Evolutionary conservation across 1,140 invertebrate genomes (phyloP), one percentile per base, ranked within the genome.

Genomic region (Holcopasites calliopsidis): DNA sequence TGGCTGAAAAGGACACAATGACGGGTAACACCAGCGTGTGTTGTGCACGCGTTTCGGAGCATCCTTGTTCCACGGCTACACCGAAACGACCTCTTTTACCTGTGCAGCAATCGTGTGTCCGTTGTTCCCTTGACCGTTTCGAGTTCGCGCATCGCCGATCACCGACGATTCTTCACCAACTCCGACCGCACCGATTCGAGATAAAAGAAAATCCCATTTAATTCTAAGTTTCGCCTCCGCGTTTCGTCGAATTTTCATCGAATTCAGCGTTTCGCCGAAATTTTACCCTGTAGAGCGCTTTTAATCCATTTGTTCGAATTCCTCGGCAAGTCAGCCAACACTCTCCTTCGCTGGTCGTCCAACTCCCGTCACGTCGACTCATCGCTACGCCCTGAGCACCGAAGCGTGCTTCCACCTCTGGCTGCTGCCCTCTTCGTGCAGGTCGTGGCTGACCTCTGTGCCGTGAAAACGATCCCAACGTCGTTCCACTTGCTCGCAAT

Each of bases 331-430:
- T 42, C 7, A n/a, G n/a, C n/a, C n/a, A n/a, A n/a, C n/a, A n/a
- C n/a, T n/a, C n/a, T n/a, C n/a, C n/a, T n/a, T n/a, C n/a, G n/a
- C n/a, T 38, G 35, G 40, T 42, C 50, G 68, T 79, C 73, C 74
- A 26, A 13, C 79, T 82, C 80, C 84, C 77, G 82, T 75, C 61
- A 75, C 75, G 66, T 75, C 84, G 77, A 72, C 74, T 75, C 77
- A 79, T 76, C 82, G 80, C 76, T 83, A 57, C 69, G 72, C 61
- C 89, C 85, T 80, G 86, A 85, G 86, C 90, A 91, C 74, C 90
- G 84, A 88, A 91, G 89, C 90, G 90, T 91, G 85, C 88, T 91
- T 91, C 90, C 90, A 90, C 88, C 88, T 89, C 83, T 80, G 71
- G 82, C 81, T 79, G 68, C 80, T 89, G 88, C 87, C 88, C 87